phyloP scores from a whole-genome alignment of 2,888 invertebrate species.

The Ophioninae sp. region DNA sequence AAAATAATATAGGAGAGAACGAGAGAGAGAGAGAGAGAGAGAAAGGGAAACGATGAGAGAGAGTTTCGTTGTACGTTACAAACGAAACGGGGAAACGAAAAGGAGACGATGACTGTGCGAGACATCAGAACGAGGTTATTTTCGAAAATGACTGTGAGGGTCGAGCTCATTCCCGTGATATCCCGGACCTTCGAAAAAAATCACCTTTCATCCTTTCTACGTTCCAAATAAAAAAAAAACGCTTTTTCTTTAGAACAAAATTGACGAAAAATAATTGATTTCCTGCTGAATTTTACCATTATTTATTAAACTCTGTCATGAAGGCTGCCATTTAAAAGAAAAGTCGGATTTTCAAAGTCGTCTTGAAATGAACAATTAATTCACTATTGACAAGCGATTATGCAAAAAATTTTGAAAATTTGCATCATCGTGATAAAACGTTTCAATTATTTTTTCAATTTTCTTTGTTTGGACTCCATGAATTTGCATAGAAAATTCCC shows the following conservation, averaged over 20 bases:
- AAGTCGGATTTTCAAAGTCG: not conserved
- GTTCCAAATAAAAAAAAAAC: not conserved
- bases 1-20: conserved; percentile 50
- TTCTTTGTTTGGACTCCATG: not conserved
- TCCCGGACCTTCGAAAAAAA: conserved; percentile 49
- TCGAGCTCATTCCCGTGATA: conserved; percentile 32
- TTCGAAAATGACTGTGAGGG: conserved; percentile 64
- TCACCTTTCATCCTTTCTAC: conserved; percentile 26
- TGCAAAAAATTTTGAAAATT: not conserved
- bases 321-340: not conserved
- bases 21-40: conserved; percentile 15
- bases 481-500: too few relatives aligned
- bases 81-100: conserved; percentile 54
- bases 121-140: conserved; percentile 65
- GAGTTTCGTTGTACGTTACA: conserved; percentile 41
- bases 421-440: not conserved
- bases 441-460: not conserved
- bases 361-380: not conserved
- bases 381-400: not conserved
- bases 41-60: conserved; percentile 17
- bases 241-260: not conserved
- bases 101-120: conserved; percentile 43
- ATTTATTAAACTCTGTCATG: not conserved
- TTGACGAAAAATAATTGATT: not conserved
- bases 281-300: not conserved